phyloP scores from a whole-genome alignment of 2,113 vertebrate genomes.

The Halichoerus grypus region DNA sequence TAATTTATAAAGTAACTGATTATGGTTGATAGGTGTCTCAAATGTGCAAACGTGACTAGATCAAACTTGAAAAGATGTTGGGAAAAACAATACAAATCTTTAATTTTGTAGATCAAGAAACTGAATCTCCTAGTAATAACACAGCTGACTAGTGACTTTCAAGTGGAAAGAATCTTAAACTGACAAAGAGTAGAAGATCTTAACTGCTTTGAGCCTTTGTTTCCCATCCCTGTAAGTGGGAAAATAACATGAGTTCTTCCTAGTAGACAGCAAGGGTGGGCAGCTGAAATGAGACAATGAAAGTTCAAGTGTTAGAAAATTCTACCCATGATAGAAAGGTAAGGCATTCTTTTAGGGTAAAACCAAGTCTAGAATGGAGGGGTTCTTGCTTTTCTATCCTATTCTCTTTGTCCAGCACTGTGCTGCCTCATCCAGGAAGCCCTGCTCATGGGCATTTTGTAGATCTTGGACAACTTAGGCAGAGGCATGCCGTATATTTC shows the following conservation, averaged over 20 bases:
- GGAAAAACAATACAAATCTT: not conserved
- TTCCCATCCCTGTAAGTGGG: not conserved
- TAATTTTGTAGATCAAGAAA: constrained; percentile 28
- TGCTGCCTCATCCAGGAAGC: not conserved
- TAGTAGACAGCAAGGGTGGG: not conserved
- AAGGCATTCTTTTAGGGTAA: not conserved
- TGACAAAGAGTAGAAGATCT: not conserved
- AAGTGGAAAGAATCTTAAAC: not conserved
- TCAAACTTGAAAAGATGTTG: not conserved
- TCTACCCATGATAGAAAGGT: not conserved
- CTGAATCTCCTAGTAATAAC: not conserved
- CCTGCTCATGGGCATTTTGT: not conserved
- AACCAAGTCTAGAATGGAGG: not conserved
- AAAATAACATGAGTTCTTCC: not conserved
- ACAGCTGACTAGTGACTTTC: not conserved
- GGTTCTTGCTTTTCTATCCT: not conserved
- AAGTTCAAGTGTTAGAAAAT: not conserved
- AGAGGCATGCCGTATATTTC: not conserved
- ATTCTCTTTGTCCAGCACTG: not conserved
- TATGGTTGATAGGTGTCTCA: not conserved
- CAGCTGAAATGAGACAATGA: not conserved
- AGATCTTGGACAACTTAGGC: not conserved
- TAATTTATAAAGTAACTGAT: not conserved
- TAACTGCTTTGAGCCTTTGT: not conserved
- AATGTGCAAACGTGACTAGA: not conserved